Conservation (phyloP, 2,888 invertebrate species). For the Phaedon cochleariae region DNA sequence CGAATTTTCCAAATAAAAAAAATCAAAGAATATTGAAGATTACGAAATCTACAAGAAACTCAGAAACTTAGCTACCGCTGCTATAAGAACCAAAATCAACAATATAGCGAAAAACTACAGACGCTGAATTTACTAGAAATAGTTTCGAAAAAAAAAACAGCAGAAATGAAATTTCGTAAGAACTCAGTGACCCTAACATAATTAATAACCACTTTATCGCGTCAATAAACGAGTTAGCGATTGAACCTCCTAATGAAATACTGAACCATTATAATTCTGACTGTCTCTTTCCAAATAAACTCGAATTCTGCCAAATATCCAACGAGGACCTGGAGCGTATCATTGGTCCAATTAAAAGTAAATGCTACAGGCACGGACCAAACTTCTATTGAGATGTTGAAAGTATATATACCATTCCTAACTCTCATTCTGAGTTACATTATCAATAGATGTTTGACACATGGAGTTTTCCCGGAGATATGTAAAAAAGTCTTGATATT, state of each 20-base stretch:
- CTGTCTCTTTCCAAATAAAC: neutral
- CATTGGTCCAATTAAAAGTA: too few relatives aligned
- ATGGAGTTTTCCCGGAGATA: neutral
- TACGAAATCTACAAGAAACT: neutral
- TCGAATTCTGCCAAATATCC: too few relatives aligned
- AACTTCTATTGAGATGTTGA: neutral
- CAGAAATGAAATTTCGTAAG: neutral
- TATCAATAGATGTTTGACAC: neutral
- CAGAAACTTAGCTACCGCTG: neutral
- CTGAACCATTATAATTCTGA: neutral
- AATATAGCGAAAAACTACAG: neutral
- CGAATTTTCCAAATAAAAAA: conserved; percentile 19
- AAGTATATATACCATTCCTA: neutral
- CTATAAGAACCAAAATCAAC: neutral
- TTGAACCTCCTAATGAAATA: neutral
- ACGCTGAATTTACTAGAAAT: neutral
- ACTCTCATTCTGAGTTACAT: neutral
- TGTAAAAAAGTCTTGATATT: conserved; percentile 14
- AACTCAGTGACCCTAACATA: neutral
- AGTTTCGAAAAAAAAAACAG: conserved; percentile 3
- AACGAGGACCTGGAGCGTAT: too few relatives aligned
- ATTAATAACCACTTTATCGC: neutral
- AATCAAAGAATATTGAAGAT: neutral
- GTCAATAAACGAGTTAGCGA: neutral
- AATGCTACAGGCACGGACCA: too few relatives aligned